phyloP scores from a whole-genome alignment of 1,140 invertebrate genomes.

The Lordiphosa collinella region DNA sequence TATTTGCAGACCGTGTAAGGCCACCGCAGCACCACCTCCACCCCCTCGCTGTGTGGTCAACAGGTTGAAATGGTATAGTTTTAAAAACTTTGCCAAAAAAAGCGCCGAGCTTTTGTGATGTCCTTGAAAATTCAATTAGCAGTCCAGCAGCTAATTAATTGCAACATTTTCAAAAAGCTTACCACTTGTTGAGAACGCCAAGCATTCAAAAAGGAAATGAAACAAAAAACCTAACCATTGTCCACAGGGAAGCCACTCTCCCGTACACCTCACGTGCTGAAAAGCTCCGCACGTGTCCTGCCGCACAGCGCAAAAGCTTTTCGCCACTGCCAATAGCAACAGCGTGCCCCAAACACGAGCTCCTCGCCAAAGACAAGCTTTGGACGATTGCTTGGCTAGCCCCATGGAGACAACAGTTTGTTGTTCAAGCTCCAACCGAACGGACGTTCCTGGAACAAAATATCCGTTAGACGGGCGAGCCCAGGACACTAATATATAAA shows the following conservation, averaged over 20 bases:
- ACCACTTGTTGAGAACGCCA: conserved; percentile 62
- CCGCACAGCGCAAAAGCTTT: conserved; percentile 14
- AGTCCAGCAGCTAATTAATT: conserved; percentile 54
- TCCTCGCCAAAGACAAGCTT: conserved; percentile 33
- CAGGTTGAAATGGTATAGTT: conserved; percentile 51
- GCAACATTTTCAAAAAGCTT: conserved; percentile 56
- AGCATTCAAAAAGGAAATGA: not conserved
- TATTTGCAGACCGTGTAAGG: conserved; percentile 50
- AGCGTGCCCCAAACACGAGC: conserved; percentile 59
- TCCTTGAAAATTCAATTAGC: conserved; percentile 72
- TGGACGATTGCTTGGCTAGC: conserved; percentile 43
- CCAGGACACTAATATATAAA: conserved; percentile 12
- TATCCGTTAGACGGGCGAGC: conserved; percentile 19
- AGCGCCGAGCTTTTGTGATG: conserved; percentile 2
- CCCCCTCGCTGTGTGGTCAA: conserved; percentile 38
- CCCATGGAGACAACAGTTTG: conserved; percentile 71
- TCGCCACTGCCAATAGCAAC: conserved; percentile 45
- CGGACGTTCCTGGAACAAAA: conserved; percentile 42
- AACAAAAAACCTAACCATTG: conserved; percentile 32
- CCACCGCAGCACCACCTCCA: conserved; percentile 15
- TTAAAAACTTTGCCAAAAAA: conserved; percentile 26
- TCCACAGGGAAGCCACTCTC: conserved; percentile 16
- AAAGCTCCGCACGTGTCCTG: conserved; percentile 64
- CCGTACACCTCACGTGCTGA: conserved; percentile 29
- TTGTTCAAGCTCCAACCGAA: conserved; percentile 62